These are phyloP conservation scores for Stercorarius parasiticus DNA, from an alignment of 2,113 vertebrate genomes.

Conservation along the genomic window DNA sequence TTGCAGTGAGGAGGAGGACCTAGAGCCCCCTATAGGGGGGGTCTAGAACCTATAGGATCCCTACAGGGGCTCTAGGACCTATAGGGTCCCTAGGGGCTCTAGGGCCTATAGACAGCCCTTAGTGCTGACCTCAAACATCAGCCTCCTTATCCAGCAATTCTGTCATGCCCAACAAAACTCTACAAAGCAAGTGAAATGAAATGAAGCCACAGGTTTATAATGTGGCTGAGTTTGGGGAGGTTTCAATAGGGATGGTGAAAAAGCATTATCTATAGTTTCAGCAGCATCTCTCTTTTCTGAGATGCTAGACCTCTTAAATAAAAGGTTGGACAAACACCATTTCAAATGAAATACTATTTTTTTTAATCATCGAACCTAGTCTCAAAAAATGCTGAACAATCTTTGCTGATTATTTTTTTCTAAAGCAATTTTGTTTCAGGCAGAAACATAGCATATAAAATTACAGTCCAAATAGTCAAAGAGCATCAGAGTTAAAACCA, in stretches of 20 bases:
- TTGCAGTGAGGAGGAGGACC: neutral
- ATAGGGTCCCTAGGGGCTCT: too few species aligned
- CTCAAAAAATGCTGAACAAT: neutral
- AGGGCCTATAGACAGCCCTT: neutral
- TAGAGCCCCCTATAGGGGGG: neutral
- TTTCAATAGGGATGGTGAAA: neutral
- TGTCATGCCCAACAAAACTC: neutral
- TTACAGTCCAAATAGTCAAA: neutral
- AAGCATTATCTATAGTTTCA: neutral
- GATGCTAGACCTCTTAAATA: neutral
- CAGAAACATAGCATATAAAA: neutral
- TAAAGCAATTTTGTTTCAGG: neutral
- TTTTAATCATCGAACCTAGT: neutral
- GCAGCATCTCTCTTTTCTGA: neutral
- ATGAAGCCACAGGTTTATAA: neutral
- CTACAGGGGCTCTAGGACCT: neutral
- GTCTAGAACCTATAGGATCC: neutral
- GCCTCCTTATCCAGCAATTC: neutral
- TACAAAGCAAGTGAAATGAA: neutral
- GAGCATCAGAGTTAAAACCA: neutral
- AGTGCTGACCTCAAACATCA: neutral
- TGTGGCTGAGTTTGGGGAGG: neutral
- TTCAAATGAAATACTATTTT: neutral
- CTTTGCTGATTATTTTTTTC: neutral
- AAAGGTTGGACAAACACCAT: neutral